phyloP scores from a whole-genome alignment of 2,113 vertebrate species.

The Symphodus melops region DNA sequence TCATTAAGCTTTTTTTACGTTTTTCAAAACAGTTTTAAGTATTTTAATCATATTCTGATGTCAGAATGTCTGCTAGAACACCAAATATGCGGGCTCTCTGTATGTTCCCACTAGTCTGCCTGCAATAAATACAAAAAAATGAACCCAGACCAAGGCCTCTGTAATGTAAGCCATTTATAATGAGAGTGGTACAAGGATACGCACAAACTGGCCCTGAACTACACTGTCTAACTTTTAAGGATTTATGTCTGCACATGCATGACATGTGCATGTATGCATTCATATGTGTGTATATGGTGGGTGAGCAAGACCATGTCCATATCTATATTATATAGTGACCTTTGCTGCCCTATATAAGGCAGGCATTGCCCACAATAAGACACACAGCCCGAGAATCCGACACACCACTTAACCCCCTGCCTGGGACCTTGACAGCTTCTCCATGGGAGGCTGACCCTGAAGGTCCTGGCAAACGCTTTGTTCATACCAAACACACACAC shows the following conservation, averaged over 20 bases:
- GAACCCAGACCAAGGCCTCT: slow-evolving; percentile 18
- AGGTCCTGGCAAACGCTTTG: slow-evolving; percentile 69
- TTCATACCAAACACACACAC: slow-evolving; percentile 64
- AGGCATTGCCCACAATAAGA: slow-evolving; percentile 64
- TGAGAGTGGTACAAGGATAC: slow-evolving; percentile 47
- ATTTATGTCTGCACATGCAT: slow-evolving; percentile 42
- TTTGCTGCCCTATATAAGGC: slow-evolving; percentile 57
- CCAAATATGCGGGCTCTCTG: not conserved
- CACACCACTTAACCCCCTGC: slow-evolving; percentile 77
- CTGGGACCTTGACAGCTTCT: slow-evolving; percentile 78
- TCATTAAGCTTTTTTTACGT: not conserved
- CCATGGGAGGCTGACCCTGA: slow-evolving; percentile 74
- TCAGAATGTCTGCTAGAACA: not conserved
- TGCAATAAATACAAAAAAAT: slow-evolving; percentile 28
- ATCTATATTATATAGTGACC: slow-evolving; percentile 71
- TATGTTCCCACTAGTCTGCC: slow-evolving; percentile 6
- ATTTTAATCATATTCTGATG: not conserved
- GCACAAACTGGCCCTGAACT: slow-evolving; percentile 59
- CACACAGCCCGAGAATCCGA: slow-evolving; percentile 52
- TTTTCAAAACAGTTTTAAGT: not conserved
- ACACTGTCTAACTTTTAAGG: slow-evolving; percentile 42
- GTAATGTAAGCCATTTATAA: slow-evolving; percentile 40
- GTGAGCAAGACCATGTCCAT: slow-evolving; percentile 3
- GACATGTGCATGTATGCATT: slow-evolving; percentile 30
- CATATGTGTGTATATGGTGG: slow-evolving; percentile 16